Evolutionary conservation across 1,140 invertebrate genomes (phyloP).

Genomic region (Sycophila sp.): DNA sequence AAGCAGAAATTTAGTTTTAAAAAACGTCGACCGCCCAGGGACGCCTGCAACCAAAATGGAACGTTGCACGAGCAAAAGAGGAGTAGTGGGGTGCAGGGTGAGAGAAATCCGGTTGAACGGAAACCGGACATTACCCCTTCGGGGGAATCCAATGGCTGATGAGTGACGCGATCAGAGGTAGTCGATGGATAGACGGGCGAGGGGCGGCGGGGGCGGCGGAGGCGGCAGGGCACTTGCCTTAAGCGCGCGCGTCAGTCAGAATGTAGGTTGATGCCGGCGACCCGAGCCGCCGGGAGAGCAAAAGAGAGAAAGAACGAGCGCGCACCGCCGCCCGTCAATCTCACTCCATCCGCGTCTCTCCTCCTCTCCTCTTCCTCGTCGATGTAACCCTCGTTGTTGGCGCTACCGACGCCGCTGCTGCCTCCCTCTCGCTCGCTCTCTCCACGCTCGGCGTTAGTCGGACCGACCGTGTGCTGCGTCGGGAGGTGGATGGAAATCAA

Average conservation of each 20-base stretch:
- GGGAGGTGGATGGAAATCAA: slow-evolving; percentile 60
- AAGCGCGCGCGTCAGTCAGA: background rate
- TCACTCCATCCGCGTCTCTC: slow-evolving; percentile 35
- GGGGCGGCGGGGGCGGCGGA: no score
- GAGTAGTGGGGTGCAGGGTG: no score
- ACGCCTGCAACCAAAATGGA: no score
- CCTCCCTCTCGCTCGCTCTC: slow-evolving; percentile 25
- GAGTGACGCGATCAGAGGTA: no score
- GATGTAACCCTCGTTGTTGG: slow-evolving; percentile 37
- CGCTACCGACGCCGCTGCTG: slow-evolving; percentile 46
- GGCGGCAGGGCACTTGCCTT: background rate
- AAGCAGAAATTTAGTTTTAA: no score
- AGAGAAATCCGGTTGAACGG: no score
- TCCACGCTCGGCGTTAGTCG: slow-evolving; percentile 12
- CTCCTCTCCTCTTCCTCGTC: slow-evolving; percentile 9
- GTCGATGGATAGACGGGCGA: background rate
- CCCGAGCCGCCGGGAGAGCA: slow-evolving; percentile 33
- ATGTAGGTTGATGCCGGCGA: slow-evolving; percentile 34
- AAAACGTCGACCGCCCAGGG: no score
- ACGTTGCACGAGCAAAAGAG: no score
- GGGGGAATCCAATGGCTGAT: no score
- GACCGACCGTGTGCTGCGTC: slow-evolving; percentile 15
- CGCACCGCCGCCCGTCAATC: slow-evolving; percentile 46
- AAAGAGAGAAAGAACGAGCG: slow-evolving; percentile 21
- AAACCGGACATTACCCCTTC: no score